phyloP scores from a whole-genome alignment of 2,113 vertebrate species.

The Dicentrarchus labrax region DNA sequence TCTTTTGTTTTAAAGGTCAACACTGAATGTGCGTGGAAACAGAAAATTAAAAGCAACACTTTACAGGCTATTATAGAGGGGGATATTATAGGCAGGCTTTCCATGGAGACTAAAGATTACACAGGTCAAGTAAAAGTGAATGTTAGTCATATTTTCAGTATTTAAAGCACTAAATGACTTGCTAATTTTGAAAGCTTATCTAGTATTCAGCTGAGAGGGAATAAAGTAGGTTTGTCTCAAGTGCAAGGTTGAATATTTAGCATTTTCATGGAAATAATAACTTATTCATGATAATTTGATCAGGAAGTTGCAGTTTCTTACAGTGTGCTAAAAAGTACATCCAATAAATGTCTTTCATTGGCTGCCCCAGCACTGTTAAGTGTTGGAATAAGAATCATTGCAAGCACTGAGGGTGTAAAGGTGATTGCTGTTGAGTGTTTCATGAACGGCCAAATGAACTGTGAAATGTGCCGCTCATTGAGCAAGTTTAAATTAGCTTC shows the following conservation, averaged over 20 bases:
- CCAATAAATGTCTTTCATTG: conserved; percentile 2
- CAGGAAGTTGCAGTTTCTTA: too few relatives aligned
- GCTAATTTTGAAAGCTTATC: background rate
- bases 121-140: background rate
- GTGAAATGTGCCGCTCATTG: conserved; percentile 66
- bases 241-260: background rate
- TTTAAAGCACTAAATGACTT: background rate
- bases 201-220: background rate
- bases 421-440: conserved; percentile 61
- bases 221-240: background rate
- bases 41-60: conserved; percentile 1
- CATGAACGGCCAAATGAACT: conserved; percentile 65
- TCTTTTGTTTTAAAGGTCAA: conserved; percentile 25
- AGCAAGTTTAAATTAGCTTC: conserved; percentile 69
- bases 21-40: background rate
- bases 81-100: background rate
- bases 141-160: background rate
- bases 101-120: background rate
- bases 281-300: conserved; percentile 12
- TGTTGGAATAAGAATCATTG: conserved; percentile 47
- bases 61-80: background rate
- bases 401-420: conserved; percentile 41
- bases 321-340: conserved; percentile 5
- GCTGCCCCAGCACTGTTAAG: conserved; percentile 6
- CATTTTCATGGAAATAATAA: background rate